Evolutionary conservation across 2,888 invertebrate species (phyloP), one percentile per base, ranked within the genome.

Genomic region (Hemaris fuciformis): DNA sequence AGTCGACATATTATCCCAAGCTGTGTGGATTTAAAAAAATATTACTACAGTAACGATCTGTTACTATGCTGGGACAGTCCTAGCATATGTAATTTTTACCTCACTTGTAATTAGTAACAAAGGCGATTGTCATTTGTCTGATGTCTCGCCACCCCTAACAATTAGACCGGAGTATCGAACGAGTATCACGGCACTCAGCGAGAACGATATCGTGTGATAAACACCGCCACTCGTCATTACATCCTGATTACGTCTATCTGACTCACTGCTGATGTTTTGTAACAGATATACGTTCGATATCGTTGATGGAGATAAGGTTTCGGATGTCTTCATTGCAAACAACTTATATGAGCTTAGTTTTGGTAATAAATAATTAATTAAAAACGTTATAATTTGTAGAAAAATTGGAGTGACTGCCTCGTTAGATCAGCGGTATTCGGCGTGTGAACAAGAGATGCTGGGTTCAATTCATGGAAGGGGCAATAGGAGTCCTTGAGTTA

Each of bases 151-250:
- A 71, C 34, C 71, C 72, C 67, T 67, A 62, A 41, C 53, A 62
- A 41, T 61, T 58, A 57, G 57, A 61, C 38, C 65, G 66, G 70
- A 67, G 72, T 72, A 75, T 75, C 72, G 66, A 65, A 69, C 67
- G 69, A 66, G 68, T 67, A 71, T 73, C 73, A 62, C 60, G 62
- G 66, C 69, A 65, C 68, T 68, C 63, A 69, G 57, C 43, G 57
- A n/a, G 43, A 38, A 43, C 38, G 69, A 71, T 73, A 73, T 69
- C 67, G 68, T 60, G 60, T 69, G 71, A 70, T 73, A 73, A 69
- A 69, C 70, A 74, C 72, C 46, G 65, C 66, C 62, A 53, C 67
- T 69, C 60, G 73, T 74, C 69, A 68, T 73, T 68, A 72, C 72
- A 73, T 53, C 64, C 63, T 63, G 68, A 67, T 61, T 45, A 58